These are phyloP conservation scores for Bos taurus DNA, from an alignment of 2,113 vertebrate species.

Conservation along the genomic window ARS-UCD2.0 NC_037334.1:42191001-42191500, in stretches of 20 bases:
- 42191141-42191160: background rate
- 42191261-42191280: background rate
- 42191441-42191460: background rate
- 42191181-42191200: background rate
- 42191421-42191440: background rate
- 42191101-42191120: background rate
- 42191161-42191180: background rate
- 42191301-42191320: background rate
- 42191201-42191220: background rate
- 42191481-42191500: background rate
- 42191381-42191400: background rate
- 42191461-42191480: background rate
- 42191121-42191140: background rate
- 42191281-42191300: background rate
- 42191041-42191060: background rate
- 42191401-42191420: background rate
- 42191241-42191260: background rate
- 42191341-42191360: background rate
- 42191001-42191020: background rate
- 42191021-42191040: background rate
- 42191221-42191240: background rate
- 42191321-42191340: background rate
- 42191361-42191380: background rate
- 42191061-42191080: background rate
- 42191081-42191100: background rate